Evolutionary conservation across 1,140 invertebrate species (phyloP), one percentile per base, ranked within the genome.

Genomic region (Muscidifurax raptorellus): DNA sequence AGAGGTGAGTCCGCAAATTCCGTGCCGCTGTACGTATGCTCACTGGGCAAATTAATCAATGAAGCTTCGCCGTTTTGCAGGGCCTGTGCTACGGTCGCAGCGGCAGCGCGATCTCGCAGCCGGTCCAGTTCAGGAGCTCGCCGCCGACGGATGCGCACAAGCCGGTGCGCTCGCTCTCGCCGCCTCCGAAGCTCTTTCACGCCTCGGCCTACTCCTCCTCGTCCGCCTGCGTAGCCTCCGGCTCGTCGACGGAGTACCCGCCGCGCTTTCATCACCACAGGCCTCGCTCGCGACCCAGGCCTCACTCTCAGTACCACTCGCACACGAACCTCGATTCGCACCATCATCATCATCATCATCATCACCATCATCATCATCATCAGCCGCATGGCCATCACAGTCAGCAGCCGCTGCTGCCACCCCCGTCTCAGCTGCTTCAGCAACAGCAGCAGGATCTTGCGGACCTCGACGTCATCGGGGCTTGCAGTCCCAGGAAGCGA

Each of bases 71-170:
- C 25, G 66, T 69, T n/a, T 69, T 28, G 81, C 94, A 95, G 90
- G 95, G 95, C 87, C 93, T 96, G 40, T 90, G 90, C 79, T 89
- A 87, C 74, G 90, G 89, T 86, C 86, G 92, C 89, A 91, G 91
- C 89, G 44, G 91, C 88, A 89, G 90, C 89, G 89, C 91, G 47
- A 92, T 94, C 90, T 95, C 96, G 82, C 95, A 96, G 47, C 97
- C 97, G 85, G 96, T 98, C 84, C 95, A 97, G 92, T 98, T 98
- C 93, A 95, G 97, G 89, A 97, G 97, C 86, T 97, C 97, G 87
- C 97, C 97, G 85, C 97, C 97, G 87, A 94, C 97, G 89, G 96
- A 97, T 93, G 96, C 96, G 89, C 95, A 97, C 90, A 97, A 97
- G 94, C 96, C 97, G 87, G 94, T 94, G 87, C 92, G 95, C 40